phyloP scores from a whole-genome alignment of 2,113 vertebrate species.

The Catagonus wagneri region DNA sequence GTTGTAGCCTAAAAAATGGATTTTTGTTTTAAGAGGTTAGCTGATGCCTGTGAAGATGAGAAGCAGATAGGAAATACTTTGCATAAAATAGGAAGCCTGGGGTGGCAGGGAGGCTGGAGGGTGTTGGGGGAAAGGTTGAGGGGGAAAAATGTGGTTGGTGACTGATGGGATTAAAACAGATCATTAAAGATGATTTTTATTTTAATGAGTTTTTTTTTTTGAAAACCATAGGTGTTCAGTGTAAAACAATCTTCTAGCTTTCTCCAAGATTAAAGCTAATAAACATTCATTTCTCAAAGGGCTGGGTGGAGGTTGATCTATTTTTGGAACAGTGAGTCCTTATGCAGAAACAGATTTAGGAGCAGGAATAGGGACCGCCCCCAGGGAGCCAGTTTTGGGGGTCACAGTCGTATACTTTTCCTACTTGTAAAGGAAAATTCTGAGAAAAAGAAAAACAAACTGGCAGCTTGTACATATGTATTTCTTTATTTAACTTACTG shows the following conservation, averaged over 20 bases:
- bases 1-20: background rate
- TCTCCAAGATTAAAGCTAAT: background rate
- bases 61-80: background rate
- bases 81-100: background rate
- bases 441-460: background rate
- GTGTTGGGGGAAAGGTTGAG: background rate
- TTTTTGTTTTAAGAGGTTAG: conserved; percentile 6
- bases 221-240: background rate
- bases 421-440: background rate
- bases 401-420: background rate
- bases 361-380: background rate
- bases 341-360: background rate
- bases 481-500: background rate
- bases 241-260: background rate
- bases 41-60: background rate
- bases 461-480: background rate
- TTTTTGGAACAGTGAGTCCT: background rate
- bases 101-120: background rate
- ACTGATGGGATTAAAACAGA: background rate
- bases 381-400: background rate
- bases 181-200: conserved; percentile 23
- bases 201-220: background rate
- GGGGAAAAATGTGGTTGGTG: background rate
- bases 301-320: background rate
- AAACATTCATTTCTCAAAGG: background rate